Conservation (phyloP, 2,113 vertebrate genomes). For the Cichladusa arquata region DNA sequence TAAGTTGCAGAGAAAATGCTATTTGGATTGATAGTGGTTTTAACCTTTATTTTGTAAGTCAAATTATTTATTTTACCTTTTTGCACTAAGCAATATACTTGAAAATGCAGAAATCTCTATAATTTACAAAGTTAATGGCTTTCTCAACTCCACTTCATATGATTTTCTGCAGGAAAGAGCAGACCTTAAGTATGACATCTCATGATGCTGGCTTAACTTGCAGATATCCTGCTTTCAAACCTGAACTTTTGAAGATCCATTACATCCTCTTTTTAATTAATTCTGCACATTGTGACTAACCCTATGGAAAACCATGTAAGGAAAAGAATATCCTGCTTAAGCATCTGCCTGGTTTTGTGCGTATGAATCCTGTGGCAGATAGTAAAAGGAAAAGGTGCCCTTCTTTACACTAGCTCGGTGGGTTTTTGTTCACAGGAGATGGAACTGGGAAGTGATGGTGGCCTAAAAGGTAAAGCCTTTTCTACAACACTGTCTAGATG, state of each 20-base stretch:
- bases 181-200: neutral
- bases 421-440: neutral
- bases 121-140: neutral
- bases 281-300: neutral
- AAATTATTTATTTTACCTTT: neutral
- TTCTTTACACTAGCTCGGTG: neutral
- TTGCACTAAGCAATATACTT: neutral
- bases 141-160: neutral
- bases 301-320: neutral
- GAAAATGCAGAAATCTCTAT: neutral
- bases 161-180: neutral
- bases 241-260: neutral
- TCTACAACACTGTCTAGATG: neutral
- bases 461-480: neutral
- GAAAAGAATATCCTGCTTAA: neutral
- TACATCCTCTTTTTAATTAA: neutral
- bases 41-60: neutral
- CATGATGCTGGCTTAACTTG: neutral
- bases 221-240: neutral
- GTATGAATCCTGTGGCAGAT: accelerated
- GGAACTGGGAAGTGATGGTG: neutral
- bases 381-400: neutral
- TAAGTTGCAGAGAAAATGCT: neutral
- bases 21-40: neutral
- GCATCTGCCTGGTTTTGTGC: neutral